Percentiles rank a stretch among this genome's conserved stretches.
These are phyloP conservation scores for Enteromius unitaeniatus DNA, from an alignment of 2,797 vertebrate species.

Conservation along the genomic window DNA sequence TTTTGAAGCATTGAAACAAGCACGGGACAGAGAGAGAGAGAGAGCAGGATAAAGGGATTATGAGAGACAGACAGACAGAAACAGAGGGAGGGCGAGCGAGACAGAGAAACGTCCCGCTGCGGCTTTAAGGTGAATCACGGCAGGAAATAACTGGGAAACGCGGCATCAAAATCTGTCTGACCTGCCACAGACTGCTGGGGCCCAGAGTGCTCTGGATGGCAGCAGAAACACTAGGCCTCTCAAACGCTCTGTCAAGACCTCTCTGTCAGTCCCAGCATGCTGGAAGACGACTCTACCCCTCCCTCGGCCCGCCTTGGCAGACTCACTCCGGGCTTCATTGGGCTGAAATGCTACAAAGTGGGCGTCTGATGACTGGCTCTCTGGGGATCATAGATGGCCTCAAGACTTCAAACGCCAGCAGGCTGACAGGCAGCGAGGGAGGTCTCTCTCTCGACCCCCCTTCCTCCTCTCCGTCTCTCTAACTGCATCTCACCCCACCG, in stretches of 20 bases:
- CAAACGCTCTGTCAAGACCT: slow-evolving; percentile 83
- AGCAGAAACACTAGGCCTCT: slow-evolving; percentile 77
- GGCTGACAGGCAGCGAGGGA: slow-evolving; percentile 77
- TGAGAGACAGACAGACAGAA: slow-evolving; percentile 18
- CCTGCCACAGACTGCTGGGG: slow-evolving; percentile 65
- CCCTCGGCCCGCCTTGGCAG: slow-evolving; percentile 62
- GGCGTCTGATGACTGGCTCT: slow-evolving; percentile 83
- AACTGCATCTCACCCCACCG: slow-evolving; percentile 67
- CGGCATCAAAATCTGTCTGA: slow-evolving; percentile 75
- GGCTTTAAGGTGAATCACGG: slow-evolving; percentile 68
- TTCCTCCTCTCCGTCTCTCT: slow-evolving; percentile 54
- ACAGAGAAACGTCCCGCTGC: slow-evolving; percentile 66
- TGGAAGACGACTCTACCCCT: slow-evolving; percentile 73
- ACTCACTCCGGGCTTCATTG: slow-evolving; percentile 68
- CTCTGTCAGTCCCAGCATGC: slow-evolving; percentile 77
- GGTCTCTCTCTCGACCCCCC: slow-evolving; percentile 64
- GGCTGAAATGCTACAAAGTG: slow-evolving; percentile 75
- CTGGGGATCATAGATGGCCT: slow-evolving; percentile 79
- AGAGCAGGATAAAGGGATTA: slow-evolving; percentile 20
- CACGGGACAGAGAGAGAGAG: background rate
- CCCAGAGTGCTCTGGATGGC: slow-evolving; percentile 75
- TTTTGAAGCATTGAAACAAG: slow-evolving; percentile 58
- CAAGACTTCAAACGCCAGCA: slow-evolving; percentile 83
- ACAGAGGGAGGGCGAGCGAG: slow-evolving; percentile 36
- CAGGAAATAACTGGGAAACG: slow-evolving; percentile 74